Conservation (phyloP, 1,140 invertebrate genomes). For the Gyrodactylus bullatarudis region DNA sequence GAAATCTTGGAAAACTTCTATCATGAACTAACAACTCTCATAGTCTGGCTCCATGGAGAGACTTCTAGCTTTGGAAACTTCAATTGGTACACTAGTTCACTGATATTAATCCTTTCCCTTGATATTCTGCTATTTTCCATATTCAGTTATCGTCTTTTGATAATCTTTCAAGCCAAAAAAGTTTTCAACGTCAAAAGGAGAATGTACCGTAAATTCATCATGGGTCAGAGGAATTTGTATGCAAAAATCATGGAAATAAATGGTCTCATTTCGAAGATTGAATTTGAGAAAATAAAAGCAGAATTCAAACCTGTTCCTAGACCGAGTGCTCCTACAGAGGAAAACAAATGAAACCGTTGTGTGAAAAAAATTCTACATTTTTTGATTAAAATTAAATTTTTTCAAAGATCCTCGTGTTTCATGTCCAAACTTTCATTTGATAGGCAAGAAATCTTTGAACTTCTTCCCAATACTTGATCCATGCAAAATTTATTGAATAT, state of each 20-base stretch:
- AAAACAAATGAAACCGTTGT: not conserved
- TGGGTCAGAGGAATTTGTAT: not conserved
- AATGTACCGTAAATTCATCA: not conserved
- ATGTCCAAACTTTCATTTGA: not conserved
- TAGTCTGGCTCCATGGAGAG: not conserved
- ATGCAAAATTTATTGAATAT: too few species aligned
- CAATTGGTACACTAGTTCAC: not conserved
- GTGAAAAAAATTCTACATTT: too few species aligned
- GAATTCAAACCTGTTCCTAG: too few species aligned
- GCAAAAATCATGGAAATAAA: not conserved
- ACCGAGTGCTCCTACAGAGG: not conserved
- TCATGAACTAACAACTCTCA: not conserved
- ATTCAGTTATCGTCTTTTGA: not conserved
- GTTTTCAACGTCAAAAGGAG: not conserved
- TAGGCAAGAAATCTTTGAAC: not conserved
- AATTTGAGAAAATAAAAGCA: not conserved
- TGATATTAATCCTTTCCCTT: not conserved
- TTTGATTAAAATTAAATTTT: too few species aligned
- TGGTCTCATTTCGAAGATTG: not conserved
- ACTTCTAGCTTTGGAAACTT: not conserved
- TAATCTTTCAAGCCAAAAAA: not conserved
- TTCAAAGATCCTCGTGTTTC: not conserved
- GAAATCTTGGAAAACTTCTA: not conserved
- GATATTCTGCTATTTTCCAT: not conserved
- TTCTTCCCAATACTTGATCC: too few species aligned